phyloP scores from a whole-genome alignment of 2,797 vertebrate species.

The Hydrolagus colliei region DNA sequence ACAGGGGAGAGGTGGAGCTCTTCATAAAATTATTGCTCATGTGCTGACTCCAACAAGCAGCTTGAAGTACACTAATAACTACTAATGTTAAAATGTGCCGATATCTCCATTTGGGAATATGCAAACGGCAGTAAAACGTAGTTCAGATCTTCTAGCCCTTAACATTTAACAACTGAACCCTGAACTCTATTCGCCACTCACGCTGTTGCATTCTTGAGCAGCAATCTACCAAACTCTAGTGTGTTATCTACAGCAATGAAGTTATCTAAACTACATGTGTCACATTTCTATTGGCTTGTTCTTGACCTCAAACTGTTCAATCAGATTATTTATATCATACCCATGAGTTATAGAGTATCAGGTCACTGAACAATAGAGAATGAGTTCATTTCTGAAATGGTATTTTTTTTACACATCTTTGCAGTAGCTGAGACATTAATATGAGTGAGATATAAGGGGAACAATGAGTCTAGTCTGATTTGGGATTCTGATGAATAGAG shows the following conservation, averaged over 20 bases:
- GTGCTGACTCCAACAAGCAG: background rate
- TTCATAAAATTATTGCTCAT: background rate
- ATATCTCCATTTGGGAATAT: too few relatives aligned
- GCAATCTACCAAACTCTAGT: background rate
- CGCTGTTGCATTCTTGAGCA: too few relatives aligned
- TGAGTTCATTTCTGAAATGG: background rate
- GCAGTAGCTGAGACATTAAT: background rate
- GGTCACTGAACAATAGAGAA: background rate
- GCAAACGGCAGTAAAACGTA: too few relatives aligned
- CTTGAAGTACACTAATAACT: too few relatives aligned
- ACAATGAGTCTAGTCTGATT: background rate
- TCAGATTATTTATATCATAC: background rate
- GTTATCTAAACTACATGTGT: constrained; percentile 3
- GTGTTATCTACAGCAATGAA: too few relatives aligned
- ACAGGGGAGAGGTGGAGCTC: background rate
- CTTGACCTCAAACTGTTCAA: background rate
- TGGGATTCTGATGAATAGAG: too few relatives aligned
- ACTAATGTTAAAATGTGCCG: background rate
- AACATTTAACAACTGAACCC: background rate
- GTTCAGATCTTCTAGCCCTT: background rate
- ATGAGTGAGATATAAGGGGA: background rate
- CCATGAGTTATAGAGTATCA: background rate
- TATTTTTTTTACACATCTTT: background rate
- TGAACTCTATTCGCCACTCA: background rate
- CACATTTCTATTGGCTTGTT: constrained; percentile 7